Percentiles rank a stretch among this genome's conserved stretches.
phyloP scores from a whole-genome alignment of 1,140 invertebrate genomes.

The Dendroctonus ponderosae region DNA sequence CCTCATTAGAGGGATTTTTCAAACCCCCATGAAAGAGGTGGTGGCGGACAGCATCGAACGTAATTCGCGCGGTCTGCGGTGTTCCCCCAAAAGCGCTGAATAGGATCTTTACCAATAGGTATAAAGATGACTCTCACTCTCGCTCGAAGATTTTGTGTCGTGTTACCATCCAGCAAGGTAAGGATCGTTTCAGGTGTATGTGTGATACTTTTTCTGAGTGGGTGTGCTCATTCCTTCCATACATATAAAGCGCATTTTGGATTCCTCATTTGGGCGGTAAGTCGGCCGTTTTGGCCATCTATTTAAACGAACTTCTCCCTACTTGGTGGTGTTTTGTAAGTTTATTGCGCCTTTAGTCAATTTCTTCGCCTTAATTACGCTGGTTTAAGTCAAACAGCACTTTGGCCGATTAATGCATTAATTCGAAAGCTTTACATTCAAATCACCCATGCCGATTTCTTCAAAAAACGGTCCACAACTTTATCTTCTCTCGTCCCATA shows the following conservation, averaged over 20 bases:
- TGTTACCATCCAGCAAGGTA: slow-evolving; percentile 37
- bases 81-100: slow-evolving; percentile 28
- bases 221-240: slow-evolving; percentile 36
- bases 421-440: too few relatives aligned
- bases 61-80: slow-evolving; percentile 1
- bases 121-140: slow-evolving; percentile 40
- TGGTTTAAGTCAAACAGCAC: too few relatives aligned
- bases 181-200: slow-evolving; percentile 25
- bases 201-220: slow-evolving; percentile 35
- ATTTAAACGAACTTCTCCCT: too few relatives aligned
- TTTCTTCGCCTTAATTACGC: too few relatives aligned
- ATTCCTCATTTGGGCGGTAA: slow-evolving; percentile 12
- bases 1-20: neutral
- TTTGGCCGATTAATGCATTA: too few relatives aligned
- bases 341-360: too few relatives aligned
- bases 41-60: neutral
- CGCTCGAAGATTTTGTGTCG: slow-evolving; percentile 34
- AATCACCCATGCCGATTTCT: too few relatives aligned
- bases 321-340: too few relatives aligned
- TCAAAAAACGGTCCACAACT: too few relatives aligned
- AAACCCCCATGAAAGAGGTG: neutral
- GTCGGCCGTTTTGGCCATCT: neutral
- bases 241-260: slow-evolving; percentile 18
- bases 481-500: too few relatives aligned
- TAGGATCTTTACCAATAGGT: slow-evolving; percentile 24